Evolutionary conservation across 2,113 vertebrate species (phyloP).

Genomic region (Azemiops feae): DNA sequence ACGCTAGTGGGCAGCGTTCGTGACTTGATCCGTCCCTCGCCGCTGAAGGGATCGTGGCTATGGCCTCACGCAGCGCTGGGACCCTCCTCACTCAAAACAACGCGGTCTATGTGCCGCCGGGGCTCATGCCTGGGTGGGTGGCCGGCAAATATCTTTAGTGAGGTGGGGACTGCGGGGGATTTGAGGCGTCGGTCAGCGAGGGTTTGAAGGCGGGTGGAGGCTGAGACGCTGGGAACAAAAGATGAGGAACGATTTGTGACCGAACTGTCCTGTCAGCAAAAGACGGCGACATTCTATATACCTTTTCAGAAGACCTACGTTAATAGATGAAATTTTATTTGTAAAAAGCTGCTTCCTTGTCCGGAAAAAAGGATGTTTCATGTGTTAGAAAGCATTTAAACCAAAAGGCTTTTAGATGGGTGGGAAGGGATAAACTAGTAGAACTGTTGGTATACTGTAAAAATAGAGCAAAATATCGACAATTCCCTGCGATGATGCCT

Average conservation of each 20-base stretch:
- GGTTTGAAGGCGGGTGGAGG: neutral
- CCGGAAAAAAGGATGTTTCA: neutral
- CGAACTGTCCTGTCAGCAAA: neutral
- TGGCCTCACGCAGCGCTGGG: slow-evolving; percentile 62
- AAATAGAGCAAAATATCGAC: neutral
- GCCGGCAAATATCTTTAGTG: neutral
- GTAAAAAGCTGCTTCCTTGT: too few species aligned
- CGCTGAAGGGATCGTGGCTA: slow-evolving; percentile 10
- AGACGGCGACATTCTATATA: neutral
- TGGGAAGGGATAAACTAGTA: neutral
- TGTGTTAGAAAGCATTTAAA: neutral
- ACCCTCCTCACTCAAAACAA: slow-evolving; percentile 56
- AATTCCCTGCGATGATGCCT: neutral
- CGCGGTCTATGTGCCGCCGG: slow-evolving; percentile 56
- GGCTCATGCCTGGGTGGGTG: slow-evolving; percentile 65
- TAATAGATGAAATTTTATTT: neutral
- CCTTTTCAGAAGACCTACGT: neutral
- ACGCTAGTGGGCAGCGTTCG: neutral
- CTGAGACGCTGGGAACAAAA: neutral
- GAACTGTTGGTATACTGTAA: neutral
- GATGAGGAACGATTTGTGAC: neutral
- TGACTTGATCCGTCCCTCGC: neutral
- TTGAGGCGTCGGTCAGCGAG: neutral
- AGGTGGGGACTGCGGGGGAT: neutral
- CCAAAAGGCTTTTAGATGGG: neutral